Evolutionary conservation across 2,888 invertebrate species (phyloP), one percentile per base, ranked within the genome.

Genomic region (Cephus spinipes): DNA sequence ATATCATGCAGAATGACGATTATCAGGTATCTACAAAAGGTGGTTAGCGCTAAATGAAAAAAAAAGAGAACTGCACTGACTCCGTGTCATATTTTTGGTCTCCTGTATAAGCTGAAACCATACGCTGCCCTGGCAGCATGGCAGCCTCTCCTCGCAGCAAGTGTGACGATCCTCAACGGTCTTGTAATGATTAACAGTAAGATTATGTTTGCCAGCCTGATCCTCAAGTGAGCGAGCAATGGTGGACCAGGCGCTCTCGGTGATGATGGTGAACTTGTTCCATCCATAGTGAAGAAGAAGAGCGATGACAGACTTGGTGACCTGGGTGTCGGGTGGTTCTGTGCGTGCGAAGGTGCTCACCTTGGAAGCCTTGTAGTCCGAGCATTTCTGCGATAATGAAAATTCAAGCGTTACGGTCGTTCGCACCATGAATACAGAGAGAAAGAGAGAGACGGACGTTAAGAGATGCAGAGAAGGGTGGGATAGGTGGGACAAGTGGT

Each of bases 241-340:
- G 2, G 95, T 96, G 85, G 94, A 93, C 96, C 96, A 97, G 6
- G 94, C 93, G 87, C 96, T 95, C 90, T 97, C 97, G 87, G 96
- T 95, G 74, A 98, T 93, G 81, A 99, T 96, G 33, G 97, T 96
- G 92, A 98, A 98, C 91, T 97, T 97, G 86, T 95, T 95, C 99
- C 99, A 99, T 87, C 96, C 95, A 93, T 97, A 98, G 92, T 98
- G 97, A 79, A 95, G 94, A 87, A 99, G 93, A 79, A 99, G 93
- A 0, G 98, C 96, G 91, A 99, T 95, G 86, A 99, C 96, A 74
- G 98, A 98, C 93, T 98, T 98, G 80, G 97, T 97, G 82, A 98
- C 98, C 94, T 98, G 98, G 71, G 96, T 97, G 88, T 98, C 97
- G 69, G 98, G 98, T 35, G 98, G 98, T 92, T 97, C 98, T 68